phyloP scores from a whole-genome alignment of 2,797 vertebrate genomes.

The Hoplostethus atlanticus region DNA sequence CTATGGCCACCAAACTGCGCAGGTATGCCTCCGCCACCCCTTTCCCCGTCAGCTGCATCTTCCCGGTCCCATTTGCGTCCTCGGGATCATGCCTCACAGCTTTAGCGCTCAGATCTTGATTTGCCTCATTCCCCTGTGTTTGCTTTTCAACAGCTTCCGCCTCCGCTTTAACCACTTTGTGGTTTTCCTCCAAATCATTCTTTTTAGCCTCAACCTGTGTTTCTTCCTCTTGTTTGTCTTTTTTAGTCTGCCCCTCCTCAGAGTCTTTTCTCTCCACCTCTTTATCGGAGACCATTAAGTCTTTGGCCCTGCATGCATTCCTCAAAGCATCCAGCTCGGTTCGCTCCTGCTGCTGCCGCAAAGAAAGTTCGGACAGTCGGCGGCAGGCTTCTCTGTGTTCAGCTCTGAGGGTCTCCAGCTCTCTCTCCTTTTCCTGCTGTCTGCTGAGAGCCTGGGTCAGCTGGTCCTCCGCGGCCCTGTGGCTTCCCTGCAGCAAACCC shows the following conservation, averaged over 20 bases:
- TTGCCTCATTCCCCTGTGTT: conserved; percentile 11
- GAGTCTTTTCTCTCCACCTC: conserved; percentile 20
- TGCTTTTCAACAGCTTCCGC: conserved; percentile 26
- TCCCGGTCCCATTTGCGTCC: conserved; percentile 35
- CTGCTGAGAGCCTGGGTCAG: conserved; percentile 62
- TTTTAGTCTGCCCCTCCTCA: conserved; percentile 4
- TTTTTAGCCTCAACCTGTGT: background rate
- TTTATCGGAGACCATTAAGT: background rate
- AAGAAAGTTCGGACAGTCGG: conserved; percentile 59
- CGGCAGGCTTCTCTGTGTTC: conserved; percentile 61
- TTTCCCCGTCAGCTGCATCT: conserved; percentile 58
- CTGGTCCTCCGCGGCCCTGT: conserved; percentile 63
- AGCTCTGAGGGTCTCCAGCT: conserved; percentile 69
- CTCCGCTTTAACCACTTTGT: background rate
- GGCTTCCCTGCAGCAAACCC: conserved; percentile 58
- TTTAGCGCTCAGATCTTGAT: conserved; percentile 15
- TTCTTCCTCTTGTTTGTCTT: background rate
- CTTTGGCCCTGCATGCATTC: conserved; percentile 12
- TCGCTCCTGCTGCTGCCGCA: conserved; percentile 52
- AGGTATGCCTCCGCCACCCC: conserved; percentile 77
- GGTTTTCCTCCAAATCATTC: conserved; percentile 15
- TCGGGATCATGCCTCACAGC: conserved; percentile 15
- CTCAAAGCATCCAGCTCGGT: conserved; percentile 50
- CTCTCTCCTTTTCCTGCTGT: conserved; percentile 62
- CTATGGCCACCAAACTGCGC: conserved; percentile 67